Percentiles rank a stretch among this genome's conserved stretches.
These are phyloP conservation scores for Vicugna pacos DNA, from an alignment of 2,113 vertebrate species.

Conservation along the genomic window DNA sequence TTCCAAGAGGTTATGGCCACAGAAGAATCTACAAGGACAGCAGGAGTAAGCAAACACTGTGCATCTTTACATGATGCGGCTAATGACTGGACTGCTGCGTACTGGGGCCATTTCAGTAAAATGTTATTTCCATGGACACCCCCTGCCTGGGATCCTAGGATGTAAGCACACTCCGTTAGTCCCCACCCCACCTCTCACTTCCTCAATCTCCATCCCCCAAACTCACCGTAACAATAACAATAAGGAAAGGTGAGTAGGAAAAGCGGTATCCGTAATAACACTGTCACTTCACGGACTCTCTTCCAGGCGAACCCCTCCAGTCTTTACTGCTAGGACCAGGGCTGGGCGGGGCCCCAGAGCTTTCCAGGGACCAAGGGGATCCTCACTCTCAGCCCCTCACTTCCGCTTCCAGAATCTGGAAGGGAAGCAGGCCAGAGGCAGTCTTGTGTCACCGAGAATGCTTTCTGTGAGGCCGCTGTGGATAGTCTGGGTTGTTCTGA, in stretches of 20 bases:
- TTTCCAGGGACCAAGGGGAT: not conserved
- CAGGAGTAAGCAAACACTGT: not conserved
- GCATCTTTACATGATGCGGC: not conserved
- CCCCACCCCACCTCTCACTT: not conserved
- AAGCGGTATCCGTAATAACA: not conserved
- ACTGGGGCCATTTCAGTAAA: not conserved
- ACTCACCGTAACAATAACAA: not conserved
- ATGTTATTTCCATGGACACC: not conserved
- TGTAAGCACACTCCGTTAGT: not conserved
- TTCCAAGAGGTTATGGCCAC: conserved; percentile 14
- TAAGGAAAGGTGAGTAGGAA: not conserved
- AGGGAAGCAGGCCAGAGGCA: not conserved
- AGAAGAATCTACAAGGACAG: not conserved
- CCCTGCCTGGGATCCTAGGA: not conserved
- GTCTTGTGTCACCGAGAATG: not conserved
- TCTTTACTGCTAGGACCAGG: not conserved
- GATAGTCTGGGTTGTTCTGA: not conserved
- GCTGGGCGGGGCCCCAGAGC: not conserved
- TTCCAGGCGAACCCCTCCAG: no score
- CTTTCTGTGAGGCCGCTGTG: not conserved
- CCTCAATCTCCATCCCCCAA: not conserved
- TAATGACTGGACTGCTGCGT: not conserved
- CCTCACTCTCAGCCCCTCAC: not conserved
- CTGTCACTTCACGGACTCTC: not conserved
- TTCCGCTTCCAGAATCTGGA: not conserved